Percentiles rank a stretch among this genome's conserved stretches.
Evolutionary conservation across 1,140 invertebrate genomes (phyloP).

Genomic region (Drosophila eugracilis): DNA sequence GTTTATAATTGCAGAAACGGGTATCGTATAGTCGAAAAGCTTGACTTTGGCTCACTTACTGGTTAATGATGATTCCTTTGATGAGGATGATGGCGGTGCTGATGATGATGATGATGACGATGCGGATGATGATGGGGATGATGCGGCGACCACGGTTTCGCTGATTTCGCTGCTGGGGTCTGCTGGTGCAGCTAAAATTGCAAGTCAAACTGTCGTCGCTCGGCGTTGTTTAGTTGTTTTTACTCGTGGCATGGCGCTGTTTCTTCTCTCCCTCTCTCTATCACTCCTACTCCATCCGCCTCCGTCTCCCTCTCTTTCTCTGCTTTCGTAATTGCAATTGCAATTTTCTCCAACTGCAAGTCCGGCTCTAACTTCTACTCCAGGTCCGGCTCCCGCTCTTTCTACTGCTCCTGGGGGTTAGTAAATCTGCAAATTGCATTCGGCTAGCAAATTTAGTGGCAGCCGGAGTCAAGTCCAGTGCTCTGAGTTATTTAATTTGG

Average conservation of each 20-base stretch:
- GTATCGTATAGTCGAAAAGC: conserved; percentile 12
- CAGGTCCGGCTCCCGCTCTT: conserved; percentile 22
- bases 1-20: not conserved
- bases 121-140: conserved; percentile 44
- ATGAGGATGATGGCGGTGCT: conserved; percentile 25
- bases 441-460: conserved; percentile 63
- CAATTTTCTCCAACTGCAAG: conserved; percentile 71
- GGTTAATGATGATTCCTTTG: conserved; percentile 44
- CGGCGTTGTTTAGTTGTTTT: conserved; percentile 75
- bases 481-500: conserved; percentile 77
- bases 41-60: not conserved
- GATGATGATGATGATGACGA: conserved; percentile 21
- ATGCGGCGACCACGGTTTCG: conserved; percentile 44
- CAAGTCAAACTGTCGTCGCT: conserved; percentile 81
- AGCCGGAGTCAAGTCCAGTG: conserved; percentile 48
- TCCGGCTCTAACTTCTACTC: conserved; percentile 10
- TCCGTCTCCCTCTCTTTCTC: conserved; percentile 14
- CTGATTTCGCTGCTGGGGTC: conserved; percentile 46
- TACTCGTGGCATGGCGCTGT: conserved; percentile 39
- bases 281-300: not conserved
- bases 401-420: conserved; percentile 27
- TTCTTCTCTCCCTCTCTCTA: conserved; percentile 1
- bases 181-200: conserved; percentile 65
- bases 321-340: conserved; percentile 78
- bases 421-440: conserved; percentile 75